phyloP scores from a whole-genome alignment of 2,113 vertebrate genomes.

The Platichthys flesus region DNA sequence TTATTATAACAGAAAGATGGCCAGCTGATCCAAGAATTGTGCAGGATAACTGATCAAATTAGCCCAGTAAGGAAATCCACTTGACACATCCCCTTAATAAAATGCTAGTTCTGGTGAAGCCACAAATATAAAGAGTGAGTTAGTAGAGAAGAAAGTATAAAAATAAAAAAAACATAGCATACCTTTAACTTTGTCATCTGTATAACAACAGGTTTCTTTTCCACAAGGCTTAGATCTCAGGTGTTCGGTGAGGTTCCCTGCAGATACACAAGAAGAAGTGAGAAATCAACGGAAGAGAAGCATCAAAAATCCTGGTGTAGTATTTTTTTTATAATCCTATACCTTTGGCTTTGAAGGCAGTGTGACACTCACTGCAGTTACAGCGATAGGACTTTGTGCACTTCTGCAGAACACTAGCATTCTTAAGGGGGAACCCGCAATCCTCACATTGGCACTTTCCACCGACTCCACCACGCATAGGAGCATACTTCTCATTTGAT shows the following conservation, averaged over 20 bases:
- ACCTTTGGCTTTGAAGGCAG: slow-evolving; percentile 94
- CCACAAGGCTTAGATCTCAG: slow-evolving; percentile 90
- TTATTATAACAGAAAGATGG: too few species aligned
- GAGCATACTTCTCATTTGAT: slow-evolving; percentile 91
- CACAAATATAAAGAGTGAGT: not conserved
- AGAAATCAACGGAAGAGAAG: not conserved
- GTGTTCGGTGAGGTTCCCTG: slow-evolving; percentile 91
- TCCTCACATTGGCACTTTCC: slow-evolving; percentile 91
- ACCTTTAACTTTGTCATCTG: slow-evolving; percentile 88
- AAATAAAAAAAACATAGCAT: slow-evolving; percentile 11
- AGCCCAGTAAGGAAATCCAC: not conserved
- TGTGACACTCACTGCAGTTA: slow-evolving; percentile 89
- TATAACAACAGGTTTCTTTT: slow-evolving; percentile 79
- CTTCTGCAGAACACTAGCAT: slow-evolving; percentile 90
- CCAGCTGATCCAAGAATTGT: too few species aligned
- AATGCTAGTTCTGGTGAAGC: not conserved
- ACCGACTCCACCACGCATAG: slow-evolving; percentile 86
- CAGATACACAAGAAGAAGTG: slow-evolving; percentile 13
- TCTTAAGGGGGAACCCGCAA: slow-evolving; percentile 90
- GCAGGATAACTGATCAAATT: too few species aligned
- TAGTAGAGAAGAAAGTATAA: not conserved
- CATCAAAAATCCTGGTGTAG: too few species aligned
- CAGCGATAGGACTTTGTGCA: slow-evolving; percentile 89
- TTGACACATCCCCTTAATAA: too few species aligned
- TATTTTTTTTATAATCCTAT: slow-evolving; percentile 38